A percentile compares a stretch with the other conserved stretches of the same genome.
Evolutionary conservation across 2,797 vertebrate species (phyloP).

Genomic region (Protosalanx chinensis): DNA sequence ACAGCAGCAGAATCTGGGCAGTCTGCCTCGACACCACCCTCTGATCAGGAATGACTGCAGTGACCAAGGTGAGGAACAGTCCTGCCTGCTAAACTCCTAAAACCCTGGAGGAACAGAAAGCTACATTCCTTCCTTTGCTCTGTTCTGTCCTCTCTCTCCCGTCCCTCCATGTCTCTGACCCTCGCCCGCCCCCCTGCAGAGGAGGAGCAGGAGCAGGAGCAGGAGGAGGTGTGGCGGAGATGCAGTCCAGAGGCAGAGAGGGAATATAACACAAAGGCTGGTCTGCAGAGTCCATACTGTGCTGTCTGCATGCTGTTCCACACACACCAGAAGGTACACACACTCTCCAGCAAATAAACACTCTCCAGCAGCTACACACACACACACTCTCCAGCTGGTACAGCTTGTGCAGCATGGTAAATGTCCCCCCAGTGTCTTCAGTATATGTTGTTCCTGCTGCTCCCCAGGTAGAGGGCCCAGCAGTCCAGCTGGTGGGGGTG

Average conservation of each 20-base stretch:
- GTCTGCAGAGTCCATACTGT: constrained; percentile 85
- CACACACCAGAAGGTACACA: constrained; percentile 81
- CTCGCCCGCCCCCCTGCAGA: constrained; percentile 61
- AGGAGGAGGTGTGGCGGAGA: constrained; percentile 88
- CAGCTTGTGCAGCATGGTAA: no score
- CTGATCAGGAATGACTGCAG: constrained; percentile 84
- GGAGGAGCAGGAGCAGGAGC: constrained; percentile 76
- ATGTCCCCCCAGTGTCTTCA: no score
- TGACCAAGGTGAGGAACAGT: constrained; percentile 81
- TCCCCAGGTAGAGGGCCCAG: constrained; percentile 79
- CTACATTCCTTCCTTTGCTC: neutral
- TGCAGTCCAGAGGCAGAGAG: constrained; percentile 83
- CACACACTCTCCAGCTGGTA: neutral
- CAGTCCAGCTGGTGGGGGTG: constrained; percentile 43
- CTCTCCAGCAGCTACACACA: neutral
- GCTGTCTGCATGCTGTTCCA: constrained; percentile 92
- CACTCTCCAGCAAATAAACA: neutral
- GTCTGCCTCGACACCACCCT: constrained; percentile 88
- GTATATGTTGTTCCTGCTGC: neutral
- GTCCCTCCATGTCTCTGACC: neutral
- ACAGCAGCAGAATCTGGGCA: constrained; percentile 72
- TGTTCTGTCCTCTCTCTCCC: neutral
- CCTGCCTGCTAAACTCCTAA: no score
- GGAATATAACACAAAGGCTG: constrained; percentile 86
- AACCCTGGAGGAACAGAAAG: no score